Base-by-base conservation (phyloP, 2,797 vertebrate species). In the Fundulus diaphanus region DNA sequence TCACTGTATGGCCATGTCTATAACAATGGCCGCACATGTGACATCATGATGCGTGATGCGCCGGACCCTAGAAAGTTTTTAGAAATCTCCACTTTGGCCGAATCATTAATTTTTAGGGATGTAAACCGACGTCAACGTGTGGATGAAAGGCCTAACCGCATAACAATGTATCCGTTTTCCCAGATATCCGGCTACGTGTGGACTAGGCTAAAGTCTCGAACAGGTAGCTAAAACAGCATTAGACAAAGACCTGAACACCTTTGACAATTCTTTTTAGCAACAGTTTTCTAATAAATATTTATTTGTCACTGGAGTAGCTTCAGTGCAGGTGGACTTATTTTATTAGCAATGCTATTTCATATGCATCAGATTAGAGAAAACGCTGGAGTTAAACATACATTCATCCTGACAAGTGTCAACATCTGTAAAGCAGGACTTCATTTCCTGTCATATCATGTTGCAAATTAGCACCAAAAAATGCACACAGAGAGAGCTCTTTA, bases 351-450 rank as follows among this genome's bases (percentile, higher is more conserved):
- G 24, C 16, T 44, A 27, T 67, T 40, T 65, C 8, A 7, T 9
- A 27, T 3, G 37, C 3, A 24, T 44, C 24, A 18, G 24, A 27
- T 13, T 3, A 7, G 13, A 27, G 40, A 67, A 67, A 44, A 66
- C 5, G n/a, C 29, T n/a, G 24, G 15, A 44, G 37, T 65, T n/a
- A 16, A 66, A 44, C 37, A 44, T 27, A 40, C 7, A 12, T 15
- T 15, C 35, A 40, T 40, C 35, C 61, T 40, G 61, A 65, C 61
- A 40, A 65, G 61, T 65, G 61, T 65, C 61, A 63, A 65, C 61
- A 65, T 40, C 35, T 6, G 35, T 65, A 65, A 40, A 40, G 13
- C 22, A 65, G 35, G 61, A n/a, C 35, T 40, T 40, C 22, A 65
- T 65, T 65, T 65, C 61, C 61, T 65, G 35, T 65, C 61, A 40